Base-by-base conservation (phyloP, 2,888 invertebrate genomes). In the Lochmaea crataegi region DNA sequence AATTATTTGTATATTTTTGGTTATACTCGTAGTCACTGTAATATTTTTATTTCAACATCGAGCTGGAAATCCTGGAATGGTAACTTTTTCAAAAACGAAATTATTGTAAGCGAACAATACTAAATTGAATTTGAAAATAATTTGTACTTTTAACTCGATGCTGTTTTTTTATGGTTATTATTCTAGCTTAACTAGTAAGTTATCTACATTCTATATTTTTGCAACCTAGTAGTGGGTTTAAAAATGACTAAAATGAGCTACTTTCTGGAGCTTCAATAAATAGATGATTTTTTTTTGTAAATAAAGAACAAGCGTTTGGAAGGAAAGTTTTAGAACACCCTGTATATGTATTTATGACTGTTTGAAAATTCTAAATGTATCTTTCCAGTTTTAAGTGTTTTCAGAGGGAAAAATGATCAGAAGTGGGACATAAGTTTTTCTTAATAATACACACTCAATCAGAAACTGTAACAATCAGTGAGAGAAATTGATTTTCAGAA, bases 181-280 rank as follows among this genome's bases (percentile, higher is more conserved):
- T 16, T 42, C 41, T 42, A 63, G n/a, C 61, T 61, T 61, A 61
- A n/a, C 12, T 32, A 5, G n/a, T 65, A 48, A 22, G 53, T 65
- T 26, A 53, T 51, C 38, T 32, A 65, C 22, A 65, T 53, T 32
- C 38, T 14, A 42, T 3, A 1, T 56, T 41, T 45, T 32, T 32
- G 32, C 32, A 32, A 32, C 32, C 32, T 32, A 32, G 7, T 32
- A 32, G 32, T 32, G 32, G 32, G 32, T 32, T 66, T 41, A 14
- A 18, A 12, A 63, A 32, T 56, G 45, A 57, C 18, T 56, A 57
- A 41, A 68, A 11, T 45, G 12, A 18, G 38, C 48, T 45, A 14
- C 10, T 58, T 56, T 68, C n/a, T 45, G 12, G 1, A 45, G 45
- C 45, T 45, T 45, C 11, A 45, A 45, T 45, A 45, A 45, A 45